Evolutionary conservation across 2,797 vertebrate species (phyloP), one percentile per base, ranked within the genome.

Genomic region (Agapornis canus): DNA sequence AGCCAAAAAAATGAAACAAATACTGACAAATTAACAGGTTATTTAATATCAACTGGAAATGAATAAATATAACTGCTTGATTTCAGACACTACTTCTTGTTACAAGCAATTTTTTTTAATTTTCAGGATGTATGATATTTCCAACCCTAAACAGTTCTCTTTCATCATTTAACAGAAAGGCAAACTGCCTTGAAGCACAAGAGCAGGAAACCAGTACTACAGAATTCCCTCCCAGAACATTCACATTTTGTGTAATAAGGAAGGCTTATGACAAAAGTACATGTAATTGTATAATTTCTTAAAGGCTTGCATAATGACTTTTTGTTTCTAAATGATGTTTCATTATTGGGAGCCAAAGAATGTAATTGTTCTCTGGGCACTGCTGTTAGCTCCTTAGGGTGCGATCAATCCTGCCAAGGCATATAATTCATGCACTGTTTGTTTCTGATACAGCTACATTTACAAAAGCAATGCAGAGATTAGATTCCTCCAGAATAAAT

Each of bases 301-400:
- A 89, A 83, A 91, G 89, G 95, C 95, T 97, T 95, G 94, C 91
- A 87, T 92, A 93, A 95, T 83, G 76, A 92, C 70, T 89, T 92
- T 87, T 84, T 89, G 57, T 81, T 95, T 81, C 93, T 87, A 89
- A 95, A 94, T 78, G 92, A 84, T 86, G 72, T 87, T 92, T 93
- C 82, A 83, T 94, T 95, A 87, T 8, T 86, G 82, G 79, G 69
- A 95, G 57, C 69, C 42, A 76, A 47, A 85, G 89, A 78, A 85
- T 19, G 42, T 75, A 94, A 94, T 95, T 96, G 91, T 94, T 96
- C 89, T 93, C 93, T 93, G 65, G 94, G 89, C 89, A 69, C 94
- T 91, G 79, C 86, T 89, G 84, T 81, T 95, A 89, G 93, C 64
- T 97, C 92, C 95, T 94, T 83, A 83, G 89, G 94, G 95, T 65